Conservation (phyloP, 2,797 vertebrate genomes). For the Notoglanidium macrostoma region DNA sequence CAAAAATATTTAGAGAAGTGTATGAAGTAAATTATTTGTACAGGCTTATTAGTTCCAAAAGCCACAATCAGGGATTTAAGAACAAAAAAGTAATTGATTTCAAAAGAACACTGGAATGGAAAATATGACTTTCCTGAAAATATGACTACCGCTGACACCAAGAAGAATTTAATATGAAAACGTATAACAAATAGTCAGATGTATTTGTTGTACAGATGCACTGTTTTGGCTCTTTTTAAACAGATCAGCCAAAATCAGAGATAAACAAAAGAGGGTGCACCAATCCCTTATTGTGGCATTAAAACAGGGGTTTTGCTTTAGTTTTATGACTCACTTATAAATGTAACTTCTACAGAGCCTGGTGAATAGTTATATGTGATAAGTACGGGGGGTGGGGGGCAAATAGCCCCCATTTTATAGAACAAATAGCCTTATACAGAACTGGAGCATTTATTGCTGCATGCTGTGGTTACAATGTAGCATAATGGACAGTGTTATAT, state of each 20-base stretch:
- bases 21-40: constrained; percentile 14
- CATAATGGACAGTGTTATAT: constrained; percentile 46
- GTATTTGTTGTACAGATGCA: not conserved
- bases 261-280: not conserved
- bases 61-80: constrained; percentile 48
- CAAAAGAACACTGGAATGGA: not conserved
- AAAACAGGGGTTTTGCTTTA: constrained; percentile 27
- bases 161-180: not conserved
- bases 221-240: not conserved
- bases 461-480: constrained; percentile 48
- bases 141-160: not conserved
- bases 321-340: constrained; percentile 27
- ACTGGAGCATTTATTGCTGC: constrained; percentile 43
- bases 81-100: not conserved
- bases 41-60: constrained; percentile 36
- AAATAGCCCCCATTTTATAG: constrained; percentile 35
- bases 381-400: constrained; percentile 25
- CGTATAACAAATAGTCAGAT: not conserved
- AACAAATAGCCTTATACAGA: constrained; percentile 49
- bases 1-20: constrained; percentile 15
- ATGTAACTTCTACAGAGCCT: constrained; percentile 38
- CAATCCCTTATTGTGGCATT: constrained; percentile 45
- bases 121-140: not conserved
- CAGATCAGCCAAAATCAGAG: not conserved
- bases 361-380: constrained; percentile 35